Evolutionary conservation across 2,113 vertebrate species (phyloP), one percentile per base, ranked within the genome.

Genomic region (Mirounga angustirostris): DNA sequence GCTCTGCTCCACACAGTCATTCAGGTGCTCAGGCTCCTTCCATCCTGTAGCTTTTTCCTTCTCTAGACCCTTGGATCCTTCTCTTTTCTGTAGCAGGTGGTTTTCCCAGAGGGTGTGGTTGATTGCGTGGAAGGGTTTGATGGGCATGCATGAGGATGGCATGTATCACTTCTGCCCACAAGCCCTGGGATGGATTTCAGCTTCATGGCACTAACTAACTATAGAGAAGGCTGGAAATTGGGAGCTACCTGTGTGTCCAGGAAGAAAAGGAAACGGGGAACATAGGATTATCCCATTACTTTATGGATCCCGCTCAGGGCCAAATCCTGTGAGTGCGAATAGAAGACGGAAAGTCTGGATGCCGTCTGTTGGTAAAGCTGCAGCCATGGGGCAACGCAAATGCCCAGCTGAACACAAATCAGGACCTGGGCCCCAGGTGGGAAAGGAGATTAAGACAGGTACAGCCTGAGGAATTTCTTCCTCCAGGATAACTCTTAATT

Each of bases 111-210:
- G 5, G 18, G 22, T 24, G 16, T 18, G 28, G 11, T 21, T 10
- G 16, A 50, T 26, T 5, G 0, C 24, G 6, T 3, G 28, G 7
- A 28, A 73, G 16, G 46, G 50, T 21, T 86, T 33, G 43, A 16
- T 1, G 2, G 50, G 13, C 12, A 5, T 2, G 10, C 3, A 2
- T 30, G 54, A 65, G n/a, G 4, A 28, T 4, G 19, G 3, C 4
- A 11, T 11, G 0, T 1, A 4, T 46, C 11, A 10, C 8, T 36
- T 71, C 82, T 54, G n/a, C 13, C 16, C 71, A 67, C 18, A 2
- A 16, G 86, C 36, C 52, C 40, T 46, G 28, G 6, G 19, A 33
- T 16, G 71, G 3, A 9, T 2, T 52, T 81, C 61, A 74, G 28
- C 65, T 21, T 52, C 33, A 9, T 13, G 52, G 15, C 0, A 13